Percentiles rank a stretch among this genome's conserved stretches.
These are phyloP conservation scores for Rafetus swinhoei DNA, from an alignment of 2,113 vertebrate species.

Conservation along the genomic window DNA sequence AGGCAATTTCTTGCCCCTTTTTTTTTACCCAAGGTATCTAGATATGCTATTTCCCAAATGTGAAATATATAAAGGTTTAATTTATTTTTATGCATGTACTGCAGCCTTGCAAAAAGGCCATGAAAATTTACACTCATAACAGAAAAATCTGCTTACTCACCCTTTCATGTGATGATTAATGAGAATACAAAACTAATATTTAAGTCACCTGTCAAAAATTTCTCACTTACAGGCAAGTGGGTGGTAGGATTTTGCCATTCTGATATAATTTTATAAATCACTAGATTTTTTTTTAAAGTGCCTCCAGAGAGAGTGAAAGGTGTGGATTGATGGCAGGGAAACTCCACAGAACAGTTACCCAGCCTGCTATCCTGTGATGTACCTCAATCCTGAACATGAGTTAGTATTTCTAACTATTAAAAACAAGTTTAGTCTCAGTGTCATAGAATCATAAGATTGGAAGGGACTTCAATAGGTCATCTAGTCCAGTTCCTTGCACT, in stretches of 20 bases:
- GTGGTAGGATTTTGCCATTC: neutral
- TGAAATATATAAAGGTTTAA: neutral
- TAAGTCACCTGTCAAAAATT: conserved; percentile 17
- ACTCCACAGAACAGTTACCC: neutral
- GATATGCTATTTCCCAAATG: neutral
- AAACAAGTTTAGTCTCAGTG: neutral
- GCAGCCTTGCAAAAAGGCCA: conserved; percentile 41
- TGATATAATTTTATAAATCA: conserved; percentile 26
- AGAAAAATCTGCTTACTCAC: conserved; percentile 48
- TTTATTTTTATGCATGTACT: neutral
- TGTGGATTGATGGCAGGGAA: neutral
- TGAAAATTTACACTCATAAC: conserved; percentile 43
- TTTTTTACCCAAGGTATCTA: neutral
- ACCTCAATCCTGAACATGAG: neutral
- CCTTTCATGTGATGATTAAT: conserved; percentile 44
- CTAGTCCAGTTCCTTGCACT: too few species aligned
- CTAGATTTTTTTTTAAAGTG: neutral
- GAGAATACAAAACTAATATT: conserved; percentile 63
- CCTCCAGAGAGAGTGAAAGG: neutral
- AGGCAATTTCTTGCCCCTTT: neutral
- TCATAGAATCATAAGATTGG: neutral
- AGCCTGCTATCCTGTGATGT: neutral
- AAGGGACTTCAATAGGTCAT: too few species aligned
- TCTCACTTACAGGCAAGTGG: neutral
- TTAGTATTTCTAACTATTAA: neutral